A percentile compares a stretch with the other conserved stretches of the same genome.
phyloP scores from a whole-genome alignment of 2,113 vertebrate genomes.

The Petrocephalus zakoni region DNA sequence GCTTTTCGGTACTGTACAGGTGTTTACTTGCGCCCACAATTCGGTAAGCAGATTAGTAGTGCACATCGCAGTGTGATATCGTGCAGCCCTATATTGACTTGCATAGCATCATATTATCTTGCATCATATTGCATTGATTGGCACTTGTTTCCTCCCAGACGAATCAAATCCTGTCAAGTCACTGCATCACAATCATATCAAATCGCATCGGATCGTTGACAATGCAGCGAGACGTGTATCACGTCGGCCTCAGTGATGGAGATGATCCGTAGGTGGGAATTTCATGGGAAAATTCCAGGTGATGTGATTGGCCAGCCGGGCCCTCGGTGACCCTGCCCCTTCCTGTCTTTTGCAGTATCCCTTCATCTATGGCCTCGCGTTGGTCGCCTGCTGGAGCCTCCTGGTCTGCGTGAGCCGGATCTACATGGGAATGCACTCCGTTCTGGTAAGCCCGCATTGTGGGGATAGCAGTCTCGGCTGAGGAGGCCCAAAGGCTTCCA shows the following conservation, averaged over 20 bases:
- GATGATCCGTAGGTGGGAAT: background rate
- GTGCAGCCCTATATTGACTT: too few species aligned
- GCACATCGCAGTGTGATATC: too few species aligned
- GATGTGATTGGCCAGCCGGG: background rate
- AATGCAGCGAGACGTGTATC: too few species aligned
- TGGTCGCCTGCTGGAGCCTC: slow-evolving; percentile 82
- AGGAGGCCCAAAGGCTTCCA: background rate
- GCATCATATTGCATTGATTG: background rate
- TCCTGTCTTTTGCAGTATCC: slow-evolving; percentile 70
- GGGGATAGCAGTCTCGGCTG: background rate
- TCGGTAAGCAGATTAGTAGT: too few species aligned
- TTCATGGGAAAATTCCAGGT: background rate
- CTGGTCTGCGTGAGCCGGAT: slow-evolving; percentile 93
- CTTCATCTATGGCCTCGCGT: slow-evolving; percentile 73
- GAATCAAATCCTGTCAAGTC: background rate
- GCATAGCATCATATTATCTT: background rate
- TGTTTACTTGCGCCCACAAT: too few species aligned
- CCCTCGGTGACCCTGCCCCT: background rate
- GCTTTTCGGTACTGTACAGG: too few species aligned
- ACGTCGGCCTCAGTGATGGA: background rate
- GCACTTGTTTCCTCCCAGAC: background rate
- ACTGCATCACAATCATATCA: background rate
- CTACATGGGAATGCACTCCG: slow-evolving; percentile 99
- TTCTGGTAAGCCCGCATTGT: slow-evolving; percentile 74
- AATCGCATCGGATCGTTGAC: background rate